phyloP scores from a whole-genome alignment of 1,140 invertebrate species.

The Wasmannia auropunctata region DNA sequence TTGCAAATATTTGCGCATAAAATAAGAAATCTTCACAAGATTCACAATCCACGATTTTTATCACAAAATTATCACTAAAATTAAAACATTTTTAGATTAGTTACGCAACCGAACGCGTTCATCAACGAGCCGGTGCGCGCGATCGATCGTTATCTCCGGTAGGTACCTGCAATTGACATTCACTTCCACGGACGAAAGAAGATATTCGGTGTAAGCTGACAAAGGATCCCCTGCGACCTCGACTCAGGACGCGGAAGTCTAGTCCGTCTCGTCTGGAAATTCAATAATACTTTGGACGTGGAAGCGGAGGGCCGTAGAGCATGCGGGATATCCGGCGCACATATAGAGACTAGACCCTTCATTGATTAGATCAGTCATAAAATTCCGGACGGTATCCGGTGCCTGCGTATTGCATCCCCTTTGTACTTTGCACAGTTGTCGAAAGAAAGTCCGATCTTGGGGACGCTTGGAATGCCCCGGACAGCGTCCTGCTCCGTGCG shows the following conservation, averaged over 20 bases:
- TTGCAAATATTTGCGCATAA: not conserved
- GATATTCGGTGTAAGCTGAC: slow-evolving; percentile 60
- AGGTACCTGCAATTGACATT: slow-evolving; percentile 59
- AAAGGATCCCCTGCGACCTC: slow-evolving; percentile 53
- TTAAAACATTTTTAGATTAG: not conserved
- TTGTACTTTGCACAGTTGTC: slow-evolving; percentile 59
- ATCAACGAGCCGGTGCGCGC: not conserved
- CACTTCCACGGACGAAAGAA: slow-evolving; percentile 52
- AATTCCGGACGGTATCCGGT: slow-evolving; percentile 46
- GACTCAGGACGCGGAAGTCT: slow-evolving; percentile 44
- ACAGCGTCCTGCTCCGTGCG: not conserved
- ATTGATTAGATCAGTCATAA: slow-evolving; percentile 61
- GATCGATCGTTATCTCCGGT: slow-evolving; percentile 49
- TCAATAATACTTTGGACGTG: slow-evolving; percentile 59
- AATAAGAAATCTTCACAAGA: not conserved
- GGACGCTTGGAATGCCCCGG: slow-evolving; percentile 28
- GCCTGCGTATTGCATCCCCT: slow-evolving; percentile 44
- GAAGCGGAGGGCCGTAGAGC: slow-evolving; percentile 46
- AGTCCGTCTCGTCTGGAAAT: slow-evolving; percentile 48
- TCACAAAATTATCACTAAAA: not conserved
- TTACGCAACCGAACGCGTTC: not conserved
- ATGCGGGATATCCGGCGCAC: slow-evolving; percentile 51
- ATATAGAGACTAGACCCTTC: slow-evolving; percentile 54
- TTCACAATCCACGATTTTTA: not conserved
- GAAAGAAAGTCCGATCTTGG: slow-evolving; percentile 47